Evolutionary conservation across 2,797 vertebrate species (phyloP).

Genomic region (Onychomys torridus): DNA sequence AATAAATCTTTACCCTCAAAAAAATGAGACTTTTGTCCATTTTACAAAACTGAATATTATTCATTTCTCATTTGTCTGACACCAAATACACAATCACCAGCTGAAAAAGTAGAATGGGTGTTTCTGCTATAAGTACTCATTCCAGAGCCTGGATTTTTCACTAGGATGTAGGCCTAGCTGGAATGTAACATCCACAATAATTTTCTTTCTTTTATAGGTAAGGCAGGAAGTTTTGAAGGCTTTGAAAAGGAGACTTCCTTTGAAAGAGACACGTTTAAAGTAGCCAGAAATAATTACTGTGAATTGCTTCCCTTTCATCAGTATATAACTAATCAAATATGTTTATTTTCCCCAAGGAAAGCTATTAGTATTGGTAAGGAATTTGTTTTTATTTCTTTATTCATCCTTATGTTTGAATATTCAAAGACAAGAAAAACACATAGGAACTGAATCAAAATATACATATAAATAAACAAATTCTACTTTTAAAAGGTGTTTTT

Average conservation of each 20-base stretch:
- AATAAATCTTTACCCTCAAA: conserved; percentile 48
- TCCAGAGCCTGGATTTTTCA: conserved; percentile 41
- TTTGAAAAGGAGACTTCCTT: not conserved
- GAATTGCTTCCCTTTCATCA: conserved; percentile 23
- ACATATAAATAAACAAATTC: conserved; percentile 9
- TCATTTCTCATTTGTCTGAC: conserved; percentile 45
- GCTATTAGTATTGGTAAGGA: not conserved
- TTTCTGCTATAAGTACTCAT: conserved; percentile 49
- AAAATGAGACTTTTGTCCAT: conserved; percentile 28
- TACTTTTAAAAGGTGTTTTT: not conserved
- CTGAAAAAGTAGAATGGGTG: conserved; percentile 34
- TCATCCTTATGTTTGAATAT: conserved; percentile 17
- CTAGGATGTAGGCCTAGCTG: conserved; percentile 12
- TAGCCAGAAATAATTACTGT: conserved; percentile 26
- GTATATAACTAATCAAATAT: conserved; percentile 31
- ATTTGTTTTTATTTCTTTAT: conserved; percentile 32
- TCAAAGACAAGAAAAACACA: conserved; percentile 32
- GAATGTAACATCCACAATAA: not conserved
- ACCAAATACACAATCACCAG: not conserved
- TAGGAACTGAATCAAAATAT: conserved; percentile 38
- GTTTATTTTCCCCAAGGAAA: conserved; percentile 42
- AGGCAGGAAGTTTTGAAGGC: not conserved
- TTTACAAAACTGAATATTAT: conserved; percentile 49
- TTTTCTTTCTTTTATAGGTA: not conserved
- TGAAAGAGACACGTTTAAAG: not conserved